phyloP scores from a whole-genome alignment of 2,888 invertebrate genomes.

The Scrobipalpa costella region DNA sequence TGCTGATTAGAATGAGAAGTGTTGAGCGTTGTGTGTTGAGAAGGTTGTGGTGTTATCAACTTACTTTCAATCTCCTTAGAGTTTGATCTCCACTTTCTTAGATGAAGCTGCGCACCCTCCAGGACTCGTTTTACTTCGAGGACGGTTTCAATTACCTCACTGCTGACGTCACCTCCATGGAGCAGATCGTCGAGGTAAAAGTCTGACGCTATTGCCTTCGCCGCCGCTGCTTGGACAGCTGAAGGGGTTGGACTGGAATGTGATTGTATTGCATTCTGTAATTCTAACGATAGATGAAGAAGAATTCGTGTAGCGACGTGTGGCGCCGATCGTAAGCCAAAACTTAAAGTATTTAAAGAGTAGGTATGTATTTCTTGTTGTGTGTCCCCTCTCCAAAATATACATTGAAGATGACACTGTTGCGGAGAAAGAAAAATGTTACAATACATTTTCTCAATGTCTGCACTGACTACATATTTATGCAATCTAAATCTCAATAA shows the following conservation, averaged over 20 bases:
- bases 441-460: conserved; percentile 14
- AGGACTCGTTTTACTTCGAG: conserved; percentile 15
- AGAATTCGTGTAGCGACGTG: not conserved
- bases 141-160: not conserved
- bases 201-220: not conserved
- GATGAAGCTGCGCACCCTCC: conserved; percentile 18
- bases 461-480: conserved; percentile 6
- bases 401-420: conserved; percentile 5
- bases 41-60: not conserved
- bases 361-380: not conserved
- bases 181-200: conserved; percentile 14
- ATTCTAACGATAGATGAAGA: not conserved
- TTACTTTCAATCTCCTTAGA: conserved; percentile 9
- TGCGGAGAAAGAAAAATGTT: not conserved
- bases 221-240: not conserved
- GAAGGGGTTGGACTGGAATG: not conserved
- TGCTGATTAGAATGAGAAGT: not conserved
- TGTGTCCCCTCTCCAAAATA: not conserved
- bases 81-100: conserved; percentile 27
- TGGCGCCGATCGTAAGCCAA: not conserved
- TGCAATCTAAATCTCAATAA: conserved; percentile 4
- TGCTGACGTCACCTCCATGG: not conserved
- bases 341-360: conserved; percentile 4
- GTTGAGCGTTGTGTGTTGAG: not conserved
- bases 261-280: not conserved